phyloP scores from a whole-genome alignment of 2,888 invertebrate species.

The Torymus aiolomorphi region DNA sequence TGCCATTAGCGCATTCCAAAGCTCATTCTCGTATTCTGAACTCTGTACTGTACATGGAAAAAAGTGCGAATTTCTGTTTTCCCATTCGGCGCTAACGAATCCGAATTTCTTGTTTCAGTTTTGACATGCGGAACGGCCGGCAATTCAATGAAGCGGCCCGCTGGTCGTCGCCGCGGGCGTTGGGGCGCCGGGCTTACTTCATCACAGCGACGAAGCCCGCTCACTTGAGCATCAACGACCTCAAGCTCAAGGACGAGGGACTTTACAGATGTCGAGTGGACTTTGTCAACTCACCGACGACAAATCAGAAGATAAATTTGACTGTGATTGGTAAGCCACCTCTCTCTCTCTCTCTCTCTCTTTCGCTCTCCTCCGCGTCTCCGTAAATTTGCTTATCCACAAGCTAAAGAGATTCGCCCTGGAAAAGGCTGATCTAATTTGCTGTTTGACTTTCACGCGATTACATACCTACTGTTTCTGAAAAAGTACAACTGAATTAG shows the following conservation, averaged over 20 bases:
- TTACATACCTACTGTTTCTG: too few relatives aligned
- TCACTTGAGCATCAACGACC: slow-evolving; percentile 77
- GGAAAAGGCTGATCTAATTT: too few relatives aligned
- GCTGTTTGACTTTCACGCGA: too few relatives aligned
- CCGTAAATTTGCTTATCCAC: background rate
- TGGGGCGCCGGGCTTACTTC: slow-evolving; percentile 79
- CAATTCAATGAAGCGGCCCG: slow-evolving; percentile 78
- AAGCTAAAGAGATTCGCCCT: too few relatives aligned
- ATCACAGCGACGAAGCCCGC: slow-evolving; percentile 78
- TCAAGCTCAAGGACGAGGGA: slow-evolving; percentile 76
- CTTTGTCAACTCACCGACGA: slow-evolving; percentile 78
- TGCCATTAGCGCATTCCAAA: too few relatives aligned
- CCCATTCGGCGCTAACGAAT: slow-evolving; percentile 21
- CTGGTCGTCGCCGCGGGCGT: slow-evolving; percentile 79
- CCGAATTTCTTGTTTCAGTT: slow-evolving; percentile 73
- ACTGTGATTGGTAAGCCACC: slow-evolving; percentile 77
- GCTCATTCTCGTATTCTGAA: too few relatives aligned
- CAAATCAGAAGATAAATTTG: slow-evolving; percentile 77
- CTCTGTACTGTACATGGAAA: too few relatives aligned
- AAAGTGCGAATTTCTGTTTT: too few relatives aligned
- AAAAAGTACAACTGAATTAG: too few relatives aligned
- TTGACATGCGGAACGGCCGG: slow-evolving; percentile 79
- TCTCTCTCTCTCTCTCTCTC: background rate
- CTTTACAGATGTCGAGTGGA: slow-evolving; percentile 78
- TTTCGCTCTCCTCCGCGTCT: background rate